These are phyloP conservation scores for Drosophila suzukii DNA, from an alignment of 1,140 invertebrate species.

Conservation along the genomic window DNA sequence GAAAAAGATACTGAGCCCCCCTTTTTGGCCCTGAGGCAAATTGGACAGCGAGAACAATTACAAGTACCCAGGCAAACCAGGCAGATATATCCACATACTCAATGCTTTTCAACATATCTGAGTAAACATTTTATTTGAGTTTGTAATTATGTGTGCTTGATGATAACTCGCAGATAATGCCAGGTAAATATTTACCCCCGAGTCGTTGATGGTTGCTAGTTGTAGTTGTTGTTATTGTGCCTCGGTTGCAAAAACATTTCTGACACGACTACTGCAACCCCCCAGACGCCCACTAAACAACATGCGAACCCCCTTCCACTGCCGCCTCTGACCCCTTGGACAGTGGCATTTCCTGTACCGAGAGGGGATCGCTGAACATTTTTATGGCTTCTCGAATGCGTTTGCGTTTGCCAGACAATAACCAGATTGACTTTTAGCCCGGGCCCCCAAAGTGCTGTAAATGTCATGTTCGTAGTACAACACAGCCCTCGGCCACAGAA, in stretches of 20 bases:
- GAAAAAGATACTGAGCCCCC: constrained; percentile 18
- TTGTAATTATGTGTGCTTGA: constrained; percentile 79
- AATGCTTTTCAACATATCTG: constrained; percentile 71
- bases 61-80: constrained; percentile 31
- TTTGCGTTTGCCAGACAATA: constrained; percentile 60
- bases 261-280: constrained; percentile 56
- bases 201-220: constrained; percentile 34
- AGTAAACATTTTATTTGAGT: constrained; percentile 79
- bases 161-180: constrained; percentile 79
- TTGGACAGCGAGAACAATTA: constrained; percentile 57
- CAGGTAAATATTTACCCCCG: constrained; percentile 66
- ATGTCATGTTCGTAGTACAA: constrained; percentile 68
- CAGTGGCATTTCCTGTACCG: constrained; percentile 69
- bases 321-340: constrained; percentile 17
- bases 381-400: constrained; percentile 73
- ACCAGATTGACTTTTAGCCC: constrained; percentile 76
- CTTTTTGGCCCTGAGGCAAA: constrained; percentile 11
- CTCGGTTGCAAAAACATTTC: constrained; percentile 63
- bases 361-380: constrained; percentile 43
- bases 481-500: constrained; percentile 7
- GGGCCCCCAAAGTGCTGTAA: constrained; percentile 55
- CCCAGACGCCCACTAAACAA: constrained; percentile 14
- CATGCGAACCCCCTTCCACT: background rate
- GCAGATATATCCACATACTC: constrained; percentile 36
- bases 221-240: constrained; percentile 20